phyloP scores from a whole-genome alignment of 2,888 invertebrate genomes.

The Patella caerulea region DNA sequence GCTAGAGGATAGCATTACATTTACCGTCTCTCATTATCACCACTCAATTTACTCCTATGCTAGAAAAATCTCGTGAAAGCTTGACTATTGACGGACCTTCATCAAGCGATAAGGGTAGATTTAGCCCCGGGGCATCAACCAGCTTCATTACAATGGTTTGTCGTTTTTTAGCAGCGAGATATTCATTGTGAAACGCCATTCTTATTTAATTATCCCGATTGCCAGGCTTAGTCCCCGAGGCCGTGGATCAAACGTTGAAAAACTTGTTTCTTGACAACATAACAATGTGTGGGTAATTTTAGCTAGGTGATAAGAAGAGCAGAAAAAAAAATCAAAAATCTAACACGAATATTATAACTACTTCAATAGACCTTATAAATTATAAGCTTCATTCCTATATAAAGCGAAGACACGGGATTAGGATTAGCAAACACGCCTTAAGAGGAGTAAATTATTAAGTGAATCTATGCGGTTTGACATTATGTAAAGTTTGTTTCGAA shows the following conservation, averaged over 20 bases:
- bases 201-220: constrained; percentile 42
- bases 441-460: constrained; percentile 2
- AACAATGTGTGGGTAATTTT: constrained; percentile 27
- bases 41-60: constrained; percentile 16
- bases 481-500: neutral
- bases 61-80: constrained; percentile 13
- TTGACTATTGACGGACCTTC: neutral
- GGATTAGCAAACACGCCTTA: constrained; percentile 2
- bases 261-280: constrained; percentile 26
- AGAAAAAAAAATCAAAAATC: constrained; percentile 1
- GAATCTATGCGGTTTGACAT: constrained; percentile 2
- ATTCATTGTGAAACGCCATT: constrained; percentile 35
- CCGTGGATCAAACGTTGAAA: constrained; percentile 35
- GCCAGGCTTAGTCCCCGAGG: constrained; percentile 26
- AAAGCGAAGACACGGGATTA: neutral
- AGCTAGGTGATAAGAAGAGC: constrained; percentile 14
- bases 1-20: constrained; percentile 21
- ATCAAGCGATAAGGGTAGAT: constrained; percentile 20
- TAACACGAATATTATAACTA: no score
- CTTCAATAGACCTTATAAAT: no score
- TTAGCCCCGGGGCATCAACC: constrained; percentile 10
- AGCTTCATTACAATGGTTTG: constrained; percentile 23
- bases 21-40: constrained; percentile 22
- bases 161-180: constrained; percentile 23
- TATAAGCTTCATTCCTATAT: no score